Conservation (phyloP, 64 coral and sea anemone species). For the Acropora tenuis region DNA sequence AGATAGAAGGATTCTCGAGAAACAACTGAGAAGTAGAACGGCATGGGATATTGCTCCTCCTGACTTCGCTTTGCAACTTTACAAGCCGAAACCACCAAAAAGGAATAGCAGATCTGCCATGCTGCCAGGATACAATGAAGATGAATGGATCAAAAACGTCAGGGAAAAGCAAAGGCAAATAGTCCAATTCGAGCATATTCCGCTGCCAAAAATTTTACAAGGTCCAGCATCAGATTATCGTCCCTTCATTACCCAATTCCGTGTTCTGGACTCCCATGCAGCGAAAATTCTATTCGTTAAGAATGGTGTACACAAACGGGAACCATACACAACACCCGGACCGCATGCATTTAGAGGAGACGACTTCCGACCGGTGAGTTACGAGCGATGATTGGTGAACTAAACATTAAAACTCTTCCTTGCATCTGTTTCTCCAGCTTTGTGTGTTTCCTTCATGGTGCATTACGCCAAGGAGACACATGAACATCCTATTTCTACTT, state of each 20-base stretch:
- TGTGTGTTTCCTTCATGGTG: too few species aligned
- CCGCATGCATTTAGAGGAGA: constrained; percentile 91
- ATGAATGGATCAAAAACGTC: constrained; percentile 65
- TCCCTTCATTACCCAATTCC: constrained; percentile 74
- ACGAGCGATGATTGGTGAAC: neutral
- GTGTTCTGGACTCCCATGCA: constrained; percentile 61
- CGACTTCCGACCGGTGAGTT: constrained; percentile 93
- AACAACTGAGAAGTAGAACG: constrained; percentile 51
- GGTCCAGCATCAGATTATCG: constrained; percentile 20
- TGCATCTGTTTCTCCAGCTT: too few species aligned
- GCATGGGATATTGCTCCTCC: constrained; percentile 83
- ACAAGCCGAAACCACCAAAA: constrained; percentile 74
- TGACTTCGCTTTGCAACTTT: constrained; percentile 83
- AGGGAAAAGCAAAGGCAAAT: constrained; percentile 61
- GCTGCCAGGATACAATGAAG: constrained; percentile 67
- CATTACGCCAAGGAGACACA: too few species aligned
- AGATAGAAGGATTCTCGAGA: constrained; percentile 26
- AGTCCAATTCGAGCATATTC: constrained; percentile 67
- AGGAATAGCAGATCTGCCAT: constrained; percentile 78
- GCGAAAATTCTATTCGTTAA: constrained; percentile 75
- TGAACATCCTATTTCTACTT: too few species aligned
- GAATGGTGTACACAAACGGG: constrained; percentile 68
- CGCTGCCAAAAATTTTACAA: constrained; percentile 87
- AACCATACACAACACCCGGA: constrained; percentile 68
- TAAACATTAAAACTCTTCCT: too few species aligned